Evolutionary conservation across 2,113 vertebrate genomes (phyloP), one percentile per base, ranked within the genome.

Genomic region (Recurvirostra avosetta): DNA sequence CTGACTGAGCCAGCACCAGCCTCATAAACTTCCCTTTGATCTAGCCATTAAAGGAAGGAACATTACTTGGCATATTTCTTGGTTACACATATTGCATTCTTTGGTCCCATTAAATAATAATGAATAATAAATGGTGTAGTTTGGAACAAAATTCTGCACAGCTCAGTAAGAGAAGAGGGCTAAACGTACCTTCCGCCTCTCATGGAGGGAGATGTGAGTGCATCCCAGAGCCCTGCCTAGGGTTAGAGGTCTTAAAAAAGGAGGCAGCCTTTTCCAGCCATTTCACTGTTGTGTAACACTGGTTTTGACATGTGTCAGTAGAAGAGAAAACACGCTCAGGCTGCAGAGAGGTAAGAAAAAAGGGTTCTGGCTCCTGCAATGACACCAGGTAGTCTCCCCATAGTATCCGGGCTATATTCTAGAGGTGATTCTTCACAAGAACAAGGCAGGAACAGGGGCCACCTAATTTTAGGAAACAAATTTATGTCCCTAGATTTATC

Each of bases 71-170:
- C 94, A 92, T 90, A 95, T 94, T 93, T 92, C 94, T 96, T 96
- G 95, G 96, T 96, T 96, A 95, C 96, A 96, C 92, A 90, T 88
- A 92, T 53, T 96, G 96, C 90, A 94, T 97, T 93, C 90, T 94
- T 96, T 88, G 88, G 90, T 97, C 67, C 85, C 82, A 94, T 97
- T 96, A 97, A 96, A 97, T 94, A 96, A 96, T 97, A 96, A 97
- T 96, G 93, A 97, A 96, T 96, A 95, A 96, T 96, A 97, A 96
- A 95, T 97, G 78, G 78, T 11, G 7, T 86, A 10, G 59, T 96
- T 90, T 94, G 92, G 91, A 96, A 94, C 72, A 79, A 76, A 90
- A 92, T 95, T 94, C 88, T 90, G 92, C 85, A 86, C 45, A 90
- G 71, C 90, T 95, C 81, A 93, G 90, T 90, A 82, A 73, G 85